Base-by-base conservation (phyloP, 2,797 vertebrate species). In the Lacerta agilis region DNA sequence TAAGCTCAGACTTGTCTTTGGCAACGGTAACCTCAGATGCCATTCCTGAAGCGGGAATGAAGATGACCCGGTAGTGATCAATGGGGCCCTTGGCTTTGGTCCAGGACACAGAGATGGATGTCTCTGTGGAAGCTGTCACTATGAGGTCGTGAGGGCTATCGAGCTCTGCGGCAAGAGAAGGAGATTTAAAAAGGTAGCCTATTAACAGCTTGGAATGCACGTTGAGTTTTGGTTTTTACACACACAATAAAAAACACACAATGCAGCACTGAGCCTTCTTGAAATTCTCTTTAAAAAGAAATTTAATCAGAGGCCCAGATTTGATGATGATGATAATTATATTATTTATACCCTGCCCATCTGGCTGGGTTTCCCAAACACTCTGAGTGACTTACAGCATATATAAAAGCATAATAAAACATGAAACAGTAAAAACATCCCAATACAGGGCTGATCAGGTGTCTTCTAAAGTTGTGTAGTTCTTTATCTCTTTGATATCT, bases 1-100 rank as follows among this genome's bases (percentile, higher is more conserved):
- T 98, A 75, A 98, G 97, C 11, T 97, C 97, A 10, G 97, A 98
- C 69, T 96, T 90, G 0, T 98, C 97, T 93, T 92, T 97, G 80
- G 98, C 97, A 82, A 99, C 98, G 0, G 97, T 99, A 93, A 98
- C 94, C 96, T 99, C 98, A 0, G 98, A 98, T n/a, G 97, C 96
- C 81, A 98, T 94, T 5, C 99, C 99, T 0, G 97, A 98, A 76
- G 98, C 98, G 0, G 99, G 98, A 4, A 98, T 99, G 94, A 98
- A 99, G 87, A 97, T 98, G 93, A 99, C 94, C 41, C 97, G 97
- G 94, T 99, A 99, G 95, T 99, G 98, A 95, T 99, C 99, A 2
- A 99, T 98, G 82, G 99, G 98, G 33, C 98, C 99, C 0, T 89
- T 97, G 90, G 98, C 98, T 93, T 97, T 95, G 25, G 98, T 98